phyloP scores from a whole-genome alignment of 2,113 vertebrate species.

The Bujurquina vittata region DNA sequence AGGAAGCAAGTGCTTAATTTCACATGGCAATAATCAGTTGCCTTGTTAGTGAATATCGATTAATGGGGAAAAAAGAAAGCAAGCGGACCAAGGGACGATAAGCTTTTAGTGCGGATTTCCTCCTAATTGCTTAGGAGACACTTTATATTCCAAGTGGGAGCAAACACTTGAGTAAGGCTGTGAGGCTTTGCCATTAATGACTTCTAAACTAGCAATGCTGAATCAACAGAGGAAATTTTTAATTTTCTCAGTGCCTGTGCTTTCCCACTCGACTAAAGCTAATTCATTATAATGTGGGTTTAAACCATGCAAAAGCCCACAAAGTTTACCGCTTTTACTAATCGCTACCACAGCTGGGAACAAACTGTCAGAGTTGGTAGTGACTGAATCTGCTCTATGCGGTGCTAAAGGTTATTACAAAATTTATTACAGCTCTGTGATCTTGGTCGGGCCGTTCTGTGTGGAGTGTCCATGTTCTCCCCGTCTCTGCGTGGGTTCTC shows the following conservation, averaged over 20 bases:
- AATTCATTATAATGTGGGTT: conserved; percentile 14
- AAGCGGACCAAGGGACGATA: neutral
- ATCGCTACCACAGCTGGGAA: neutral
- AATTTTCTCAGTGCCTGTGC: conserved; percentile 15
- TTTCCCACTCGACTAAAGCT: conserved; percentile 7
- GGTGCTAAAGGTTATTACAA: accelerated
- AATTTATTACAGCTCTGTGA: neutral
- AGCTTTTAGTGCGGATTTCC: neutral
- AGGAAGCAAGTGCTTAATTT: conserved; percentile 1
- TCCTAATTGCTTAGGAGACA: conserved; percentile 16
- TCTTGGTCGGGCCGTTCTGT: too few relatives aligned
- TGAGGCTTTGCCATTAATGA: conserved; percentile 24
- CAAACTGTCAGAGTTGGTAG: neutral
- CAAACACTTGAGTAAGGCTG: conserved; percentile 3
- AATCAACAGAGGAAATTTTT: conserved; percentile 30
- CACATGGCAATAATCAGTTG: neutral
- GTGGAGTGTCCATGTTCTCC: too few relatives aligned
- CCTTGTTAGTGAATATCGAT: conserved; percentile 26
- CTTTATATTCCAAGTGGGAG: conserved; percentile 7
- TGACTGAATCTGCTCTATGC: neutral
- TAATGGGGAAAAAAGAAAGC: conserved; percentile 19
- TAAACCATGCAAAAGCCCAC: neutral
- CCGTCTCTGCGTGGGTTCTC: too few relatives aligned
- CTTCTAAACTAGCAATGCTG: conserved; percentile 36
- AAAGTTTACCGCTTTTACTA: neutral